Base-by-base conservation (phyloP, 2,113 vertebrate genomes). In the Diphyllodes magnificus region DNA sequence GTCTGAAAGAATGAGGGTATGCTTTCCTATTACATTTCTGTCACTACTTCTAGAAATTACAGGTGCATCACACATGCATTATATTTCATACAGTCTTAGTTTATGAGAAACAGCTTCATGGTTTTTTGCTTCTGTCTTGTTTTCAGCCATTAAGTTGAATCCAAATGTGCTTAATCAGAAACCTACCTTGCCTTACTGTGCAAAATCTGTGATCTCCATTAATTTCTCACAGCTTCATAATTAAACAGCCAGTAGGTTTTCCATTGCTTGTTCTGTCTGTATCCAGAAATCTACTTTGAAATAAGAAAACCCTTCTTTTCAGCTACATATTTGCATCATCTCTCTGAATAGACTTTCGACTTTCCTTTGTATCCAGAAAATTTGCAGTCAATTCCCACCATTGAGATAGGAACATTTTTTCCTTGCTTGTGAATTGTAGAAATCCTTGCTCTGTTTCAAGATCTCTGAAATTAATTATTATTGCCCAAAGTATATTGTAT, bases 221-320 rank as follows among this genome's bases (percentile, higher is more conserved):
- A 92, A 79, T 97, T 97, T 82, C 90, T 97, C 70, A 95, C 42
- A 80, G 66, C 94, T 96, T 90, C 42, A 61, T 93, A 78, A 92
- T 96, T 96, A 83, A 95, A 75, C 70, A 95, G 80, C 76, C 71
- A 88, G 56, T 88, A 93, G 59, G 71, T 81, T 93, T 96, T 97
- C 69, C 53, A 61, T 53, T 77, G 35, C 49, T 96, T 90, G n/a
- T 84, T 97, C 85, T 92, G 50, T 64, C 95, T 94, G 90, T 87
- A 95, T 95, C 37, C 42, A 85, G 77, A 96, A 94, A 92, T 92
- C 53, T 93, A 66, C 91, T 96, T 93, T 95, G 76, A 93, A 96
- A 95, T 86, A 45, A 94, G 86, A 95, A 83, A 89, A 3, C 30
- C 21, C 5, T 61, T 97, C 49, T 90, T 94, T 95, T 97, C 76